Base-by-base conservation (phyloP, 2,113 vertebrate species). In the Microcebus lehilahytsara region DNA sequence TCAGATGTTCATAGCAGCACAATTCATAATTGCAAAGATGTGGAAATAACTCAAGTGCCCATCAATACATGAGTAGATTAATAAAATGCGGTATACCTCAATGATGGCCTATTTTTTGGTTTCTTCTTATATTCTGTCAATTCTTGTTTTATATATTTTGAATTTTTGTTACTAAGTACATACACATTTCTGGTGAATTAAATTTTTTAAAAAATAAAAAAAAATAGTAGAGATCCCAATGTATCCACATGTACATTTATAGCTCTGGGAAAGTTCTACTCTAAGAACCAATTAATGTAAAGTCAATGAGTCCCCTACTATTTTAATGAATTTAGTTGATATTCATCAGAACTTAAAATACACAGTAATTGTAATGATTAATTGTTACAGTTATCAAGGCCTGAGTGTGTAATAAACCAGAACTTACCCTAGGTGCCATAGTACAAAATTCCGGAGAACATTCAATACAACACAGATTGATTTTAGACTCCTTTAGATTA, bases 251-350 rank as follows among this genome's bases (percentile, higher is more conserved):
- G 56, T 83, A 34, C 23, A 92, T 60, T 60, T 89, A 4, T 53
- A 78, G 49, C 51, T 85, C 71, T 3, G 23, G 49, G 51, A 85
- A 91, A 88, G 72, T 91, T 40, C 20, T 95, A 30, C 49, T 90
- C 17, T 64, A 84, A 92, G 74, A 94, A 84, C 17, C 27, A 92
- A 64, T 78, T 90, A 93, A 40, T 37, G 11, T 14, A 92, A 85
- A 85, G 37, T 78, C 79, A 78, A 6, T 58, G 49, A 86, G 51
- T 72, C 25, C n/a, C 64, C 72, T 69, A 69, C 40, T 86, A 79
- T 89, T 93, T 95, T 84, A 93, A 86, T 74, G 40, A 96, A 23
- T 79, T 95, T n/a, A 42, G 37, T 83, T 89, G 16, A 74, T 86
- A 89, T 34, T 89, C 42, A 93, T 89, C 46, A 64, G 42, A 92